These are phyloP conservation scores for Chelon auratus DNA, from an alignment of 2,797 vertebrate genomes.

Conservation along the genomic window DNA sequence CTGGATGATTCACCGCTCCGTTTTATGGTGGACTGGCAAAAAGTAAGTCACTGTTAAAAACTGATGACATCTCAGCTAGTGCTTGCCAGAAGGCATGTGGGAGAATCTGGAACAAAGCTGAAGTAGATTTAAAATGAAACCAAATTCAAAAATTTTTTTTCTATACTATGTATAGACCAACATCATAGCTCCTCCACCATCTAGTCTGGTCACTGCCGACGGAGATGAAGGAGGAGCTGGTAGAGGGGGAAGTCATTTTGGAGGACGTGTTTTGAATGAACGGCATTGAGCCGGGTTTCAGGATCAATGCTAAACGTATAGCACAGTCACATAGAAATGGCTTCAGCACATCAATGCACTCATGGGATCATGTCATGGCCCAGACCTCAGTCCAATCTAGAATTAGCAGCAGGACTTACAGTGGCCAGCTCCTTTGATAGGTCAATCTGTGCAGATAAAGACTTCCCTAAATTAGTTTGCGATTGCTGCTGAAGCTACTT, in stretches of 20 bases:
- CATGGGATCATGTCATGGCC: not conserved
- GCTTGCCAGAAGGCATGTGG: conserved; percentile 55
- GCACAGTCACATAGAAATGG: not conserved
- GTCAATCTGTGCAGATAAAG: not conserved
- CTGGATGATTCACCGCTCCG: conserved; percentile 57
- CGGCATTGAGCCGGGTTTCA: conserved; percentile 5
- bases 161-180: conserved; percentile 38
- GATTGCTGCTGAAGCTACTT: not conserved
- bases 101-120: conserved; percentile 47
- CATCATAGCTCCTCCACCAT: conserved; percentile 14
- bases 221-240: not conserved
- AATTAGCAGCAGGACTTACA: conserved; percentile 6
- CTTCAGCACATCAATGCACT: conserved; percentile 10
- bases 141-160: conserved; percentile 5
- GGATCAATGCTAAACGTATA: not conserved
- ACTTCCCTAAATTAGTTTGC: not conserved
- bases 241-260: not conserved
- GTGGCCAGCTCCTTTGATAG: not conserved
- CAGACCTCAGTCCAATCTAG: not conserved
- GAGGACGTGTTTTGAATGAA: not conserved
- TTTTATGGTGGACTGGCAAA: conserved; percentile 55
- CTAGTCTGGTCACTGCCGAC: not conserved
- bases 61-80: conserved; percentile 41
- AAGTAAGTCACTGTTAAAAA: conserved; percentile 29
- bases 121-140: conserved; percentile 37